Evolutionary conservation across 2,113 vertebrate species (phyloP).

Genomic region (Willisornis vidua): DNA sequence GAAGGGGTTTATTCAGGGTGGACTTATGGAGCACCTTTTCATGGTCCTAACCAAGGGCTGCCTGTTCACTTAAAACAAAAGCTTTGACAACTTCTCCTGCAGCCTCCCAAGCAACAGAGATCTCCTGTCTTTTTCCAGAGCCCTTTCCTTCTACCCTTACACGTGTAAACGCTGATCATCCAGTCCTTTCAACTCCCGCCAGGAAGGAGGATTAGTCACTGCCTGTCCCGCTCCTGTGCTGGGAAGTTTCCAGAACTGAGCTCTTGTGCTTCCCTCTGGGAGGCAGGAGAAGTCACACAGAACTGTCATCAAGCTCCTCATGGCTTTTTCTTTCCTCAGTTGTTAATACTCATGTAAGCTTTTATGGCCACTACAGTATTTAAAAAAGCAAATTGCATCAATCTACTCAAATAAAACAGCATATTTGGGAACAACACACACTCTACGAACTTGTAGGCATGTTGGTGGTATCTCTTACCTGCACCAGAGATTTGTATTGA

Average conservation of each 20-base stretch:
- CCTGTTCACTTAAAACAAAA: slow-evolving; percentile 8
- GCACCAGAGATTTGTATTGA: neutral
- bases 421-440: neutral
- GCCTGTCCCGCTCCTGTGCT: neutral
- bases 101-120: neutral
- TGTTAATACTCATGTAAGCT: neutral
- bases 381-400: neutral
- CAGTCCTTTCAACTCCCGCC: slow-evolving; percentile 21
- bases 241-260: slow-evolving; percentile 22
- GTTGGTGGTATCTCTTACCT: neutral
- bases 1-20: neutral
- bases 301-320: neutral
- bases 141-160: neutral
- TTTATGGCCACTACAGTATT: neutral
- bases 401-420: neutral
- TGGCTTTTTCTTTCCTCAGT: neutral
- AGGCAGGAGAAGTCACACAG: slow-evolving; percentile 12
- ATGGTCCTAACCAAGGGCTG: neutral
- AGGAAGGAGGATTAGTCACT: slow-evolving; percentile 46
- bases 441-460: accelerated
- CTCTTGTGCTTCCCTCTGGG: neutral
- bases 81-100: neutral
- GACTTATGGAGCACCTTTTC: neutral
- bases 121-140: neutral
- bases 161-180: slow-evolving; percentile 17